Percentiles rank a stretch among this genome's conserved stretches.
Evolutionary conservation across 2,797 vertebrate species (phyloP).

Genomic region (Propithecus perrieri): DNA sequence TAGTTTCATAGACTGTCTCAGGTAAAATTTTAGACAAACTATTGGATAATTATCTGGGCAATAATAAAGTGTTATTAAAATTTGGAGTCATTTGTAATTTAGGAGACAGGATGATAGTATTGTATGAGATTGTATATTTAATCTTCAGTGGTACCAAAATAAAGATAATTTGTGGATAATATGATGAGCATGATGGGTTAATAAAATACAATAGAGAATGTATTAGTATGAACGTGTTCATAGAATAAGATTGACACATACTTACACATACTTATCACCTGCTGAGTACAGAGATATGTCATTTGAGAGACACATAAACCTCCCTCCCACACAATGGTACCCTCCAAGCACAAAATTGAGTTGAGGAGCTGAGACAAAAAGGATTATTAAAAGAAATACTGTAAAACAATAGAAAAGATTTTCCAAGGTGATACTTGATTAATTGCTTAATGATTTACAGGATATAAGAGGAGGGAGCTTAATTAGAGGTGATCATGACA

Average conservation of each 20-base stretch:
- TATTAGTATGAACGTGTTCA: neutral
- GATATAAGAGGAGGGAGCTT: conserved; percentile 62
- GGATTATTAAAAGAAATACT: conserved; percentile 49
- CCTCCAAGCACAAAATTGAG: conserved; percentile 7
- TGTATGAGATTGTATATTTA: neutral
- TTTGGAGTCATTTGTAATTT: neutral
- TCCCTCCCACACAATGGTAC: neutral
- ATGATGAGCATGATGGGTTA: neutral
- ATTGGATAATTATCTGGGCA: neutral
- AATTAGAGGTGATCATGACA: conserved; percentile 56
- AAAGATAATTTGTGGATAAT: neutral
- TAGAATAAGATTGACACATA: neutral
- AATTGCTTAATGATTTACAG: conserved; percentile 73
- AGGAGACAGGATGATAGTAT: neutral
- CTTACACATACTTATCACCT: neutral
- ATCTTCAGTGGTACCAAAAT: neutral
- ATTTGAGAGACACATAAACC: neutral
- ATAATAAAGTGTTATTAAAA: neutral
- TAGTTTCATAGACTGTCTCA: neutral
- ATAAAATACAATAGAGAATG: neutral
- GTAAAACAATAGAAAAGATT: conserved; percentile 66
- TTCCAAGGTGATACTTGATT: conserved; percentile 58
- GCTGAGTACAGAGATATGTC: neutral
- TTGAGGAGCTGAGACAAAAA: conserved; percentile 13
- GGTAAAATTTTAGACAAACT: neutral